phyloP scores from a whole-genome alignment of 2,888 invertebrate species.

The Dasypogon diadema region DNA sequence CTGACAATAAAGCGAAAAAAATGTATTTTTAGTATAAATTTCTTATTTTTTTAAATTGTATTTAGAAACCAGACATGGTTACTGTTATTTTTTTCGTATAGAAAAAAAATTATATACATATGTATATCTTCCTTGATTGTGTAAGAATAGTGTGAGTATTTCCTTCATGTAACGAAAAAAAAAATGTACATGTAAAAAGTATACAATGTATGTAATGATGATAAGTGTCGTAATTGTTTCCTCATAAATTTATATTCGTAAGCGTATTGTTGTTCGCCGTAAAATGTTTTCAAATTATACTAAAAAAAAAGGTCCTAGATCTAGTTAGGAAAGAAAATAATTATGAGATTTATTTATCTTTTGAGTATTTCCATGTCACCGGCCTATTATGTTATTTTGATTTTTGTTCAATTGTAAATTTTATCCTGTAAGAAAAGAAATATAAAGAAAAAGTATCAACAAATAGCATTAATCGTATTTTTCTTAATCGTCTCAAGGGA shows the following conservation, averaged over 20 bases:
- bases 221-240: conserved; percentile 11
- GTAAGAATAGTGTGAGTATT: background rate
- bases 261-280: conserved; percentile 4
- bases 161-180: background rate
- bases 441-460: too few relatives aligned
- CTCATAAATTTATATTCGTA: background rate
- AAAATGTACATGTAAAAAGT: background rate
- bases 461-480: too few relatives aligned
- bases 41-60: too few relatives aligned
- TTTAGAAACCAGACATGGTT: too few relatives aligned
- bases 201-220: background rate
- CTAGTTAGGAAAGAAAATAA: too few relatives aligned
- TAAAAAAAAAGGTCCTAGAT: too few relatives aligned
- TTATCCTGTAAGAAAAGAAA: background rate
- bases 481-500: too few relatives aligned
- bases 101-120: background rate
- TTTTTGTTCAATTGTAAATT: conserved; percentile 6
- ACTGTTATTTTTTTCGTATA: too few relatives aligned
- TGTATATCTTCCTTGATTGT: background rate
- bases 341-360: too few relatives aligned
- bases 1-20: conserved; percentile 29
- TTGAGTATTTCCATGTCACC: conserved; percentile 10
- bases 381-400: conserved; percentile 14
- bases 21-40: conserved; percentile 26
- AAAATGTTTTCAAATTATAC: background rate